Evolutionary conservation across 2,888 invertebrate species (phyloP), one percentile per base, ranked within the genome.

Genomic region (Scaptomyza parva): DNA sequence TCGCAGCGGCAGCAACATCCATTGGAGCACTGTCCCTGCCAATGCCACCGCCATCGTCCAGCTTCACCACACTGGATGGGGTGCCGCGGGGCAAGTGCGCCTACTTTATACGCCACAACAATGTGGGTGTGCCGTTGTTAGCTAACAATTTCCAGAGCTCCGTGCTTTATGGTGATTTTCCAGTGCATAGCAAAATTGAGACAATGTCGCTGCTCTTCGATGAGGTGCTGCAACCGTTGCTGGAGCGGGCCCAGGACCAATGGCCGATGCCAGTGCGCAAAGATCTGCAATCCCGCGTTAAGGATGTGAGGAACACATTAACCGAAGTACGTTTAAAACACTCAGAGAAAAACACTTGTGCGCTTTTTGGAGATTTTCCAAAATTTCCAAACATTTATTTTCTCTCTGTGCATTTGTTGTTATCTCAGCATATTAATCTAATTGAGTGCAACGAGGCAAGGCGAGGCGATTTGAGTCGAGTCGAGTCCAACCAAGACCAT

Each of bases 221-320:
- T 78, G 94, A 96, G 86, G 94, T 96, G 26, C 94, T 95, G 60
- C 94, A 95, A 9, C 96, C 96, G 0, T 88, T 96, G 50, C 91
- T 96, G 28, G 94, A 94, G 43, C 96, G 95, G 89, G 93, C 94
- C 88, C 95, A 95, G 76, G 92, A 89, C 45, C 93, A 93, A 3
- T 96, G 96, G 96, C 96, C 96, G 0, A 92, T 93, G 69, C 93
- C 95, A 28, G 94, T 96, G 2, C 92, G 93, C 22, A 93, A 94
- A 65, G 96, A 96, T 89, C 94, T 96, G 86, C 93, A 93, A 68
- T 92, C 92, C 57, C 95, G 96, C 88, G 93, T 96, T 8, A 94
- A 95, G 76, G 93, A 94, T 14, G 93, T 96, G 69, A 94, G 89
- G 28, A 90, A 89, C 60, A 89, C 88, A 8, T 68, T 91, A n/a